Evolutionary conservation across 2,797 vertebrate genomes (phyloP).

Genomic region (Petrocephalus schoutedeni): DNA sequence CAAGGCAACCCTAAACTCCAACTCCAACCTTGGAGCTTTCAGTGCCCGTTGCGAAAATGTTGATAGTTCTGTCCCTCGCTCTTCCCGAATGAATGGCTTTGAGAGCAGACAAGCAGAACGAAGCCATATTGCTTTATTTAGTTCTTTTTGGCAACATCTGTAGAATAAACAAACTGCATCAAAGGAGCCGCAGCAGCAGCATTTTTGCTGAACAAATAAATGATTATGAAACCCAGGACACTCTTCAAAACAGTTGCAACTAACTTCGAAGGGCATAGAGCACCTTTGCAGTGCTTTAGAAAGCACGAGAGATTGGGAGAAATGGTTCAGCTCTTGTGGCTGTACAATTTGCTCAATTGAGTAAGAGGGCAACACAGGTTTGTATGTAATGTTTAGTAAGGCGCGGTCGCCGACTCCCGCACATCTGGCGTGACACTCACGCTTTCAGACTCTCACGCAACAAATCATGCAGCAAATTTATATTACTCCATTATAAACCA

Average conservation of each 20-base stretch:
- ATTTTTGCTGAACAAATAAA: neutral
- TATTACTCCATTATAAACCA: too few species aligned
- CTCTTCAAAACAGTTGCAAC: neutral
- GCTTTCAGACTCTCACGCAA: too few species aligned
- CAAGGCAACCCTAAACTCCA: neutral
- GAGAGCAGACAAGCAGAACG: neutral
- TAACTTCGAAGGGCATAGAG: neutral
- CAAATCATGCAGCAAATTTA: too few species aligned
- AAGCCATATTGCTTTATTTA: neutral
- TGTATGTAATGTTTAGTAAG: neutral
- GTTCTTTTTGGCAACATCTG: neutral
- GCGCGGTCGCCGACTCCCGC: too few species aligned
- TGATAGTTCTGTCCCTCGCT: neutral
- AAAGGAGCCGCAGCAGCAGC: neutral
- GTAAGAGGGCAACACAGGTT: neutral
- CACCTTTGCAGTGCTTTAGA: neutral
- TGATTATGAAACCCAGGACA: neutral
- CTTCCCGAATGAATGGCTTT: neutral
- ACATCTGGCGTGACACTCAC: too few species aligned
- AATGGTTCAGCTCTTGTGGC: neutral
- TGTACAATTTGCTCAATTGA: neutral
- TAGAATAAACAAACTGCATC: neutral
- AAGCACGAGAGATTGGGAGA: neutral
- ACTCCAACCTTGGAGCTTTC: neutral
- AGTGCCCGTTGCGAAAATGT: neutral